phyloP scores from a whole-genome alignment of 2,888 invertebrate species.

The Molanna angustata region DNA sequence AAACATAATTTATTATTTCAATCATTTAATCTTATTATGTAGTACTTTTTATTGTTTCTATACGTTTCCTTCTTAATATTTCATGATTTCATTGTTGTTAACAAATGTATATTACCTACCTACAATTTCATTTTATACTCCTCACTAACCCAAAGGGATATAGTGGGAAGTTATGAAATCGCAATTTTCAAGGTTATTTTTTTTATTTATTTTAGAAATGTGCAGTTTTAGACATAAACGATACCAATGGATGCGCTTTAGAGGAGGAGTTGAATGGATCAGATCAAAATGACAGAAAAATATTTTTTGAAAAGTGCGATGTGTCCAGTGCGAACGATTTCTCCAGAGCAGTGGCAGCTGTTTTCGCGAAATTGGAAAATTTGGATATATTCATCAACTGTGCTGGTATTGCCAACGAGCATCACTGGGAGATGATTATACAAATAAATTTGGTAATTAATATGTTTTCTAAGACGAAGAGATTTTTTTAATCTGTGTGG shows the following conservation, averaged over 20 bases:
- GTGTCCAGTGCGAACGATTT: slow-evolving; percentile 47
- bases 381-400: slow-evolving; percentile 49
- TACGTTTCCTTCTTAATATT: background rate
- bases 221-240: slow-evolving; percentile 40
- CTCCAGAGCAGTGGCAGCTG: slow-evolving; percentile 42
- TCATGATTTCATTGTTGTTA: too few relatives aligned
- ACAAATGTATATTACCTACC: too few relatives aligned
- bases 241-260: slow-evolving; percentile 43
- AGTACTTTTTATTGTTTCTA: too few relatives aligned
- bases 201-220: slow-evolving; percentile 7
- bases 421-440: slow-evolving; percentile 38
- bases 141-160: background rate
- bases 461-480: too few relatives aligned
- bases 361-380: slow-evolving; percentile 39
- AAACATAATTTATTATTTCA: too few relatives aligned
- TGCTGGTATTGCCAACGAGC: slow-evolving; percentile 43
- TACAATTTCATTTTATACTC: too few relatives aligned
- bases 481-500: too few relatives aligned
- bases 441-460: slow-evolving; percentile 44
- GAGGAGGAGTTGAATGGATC: slow-evolving; percentile 42
- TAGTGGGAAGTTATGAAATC: background rate
- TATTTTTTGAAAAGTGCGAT: slow-evolving; percentile 50
- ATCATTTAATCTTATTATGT: too few relatives aligned
- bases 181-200: background rate
- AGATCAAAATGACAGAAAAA: slow-evolving; percentile 46